Percentiles rank a stretch among this genome's conserved stretches.
Conservation (phyloP, 2,888 invertebrate genomes). For the Trichogramma evanescens region DNA sequence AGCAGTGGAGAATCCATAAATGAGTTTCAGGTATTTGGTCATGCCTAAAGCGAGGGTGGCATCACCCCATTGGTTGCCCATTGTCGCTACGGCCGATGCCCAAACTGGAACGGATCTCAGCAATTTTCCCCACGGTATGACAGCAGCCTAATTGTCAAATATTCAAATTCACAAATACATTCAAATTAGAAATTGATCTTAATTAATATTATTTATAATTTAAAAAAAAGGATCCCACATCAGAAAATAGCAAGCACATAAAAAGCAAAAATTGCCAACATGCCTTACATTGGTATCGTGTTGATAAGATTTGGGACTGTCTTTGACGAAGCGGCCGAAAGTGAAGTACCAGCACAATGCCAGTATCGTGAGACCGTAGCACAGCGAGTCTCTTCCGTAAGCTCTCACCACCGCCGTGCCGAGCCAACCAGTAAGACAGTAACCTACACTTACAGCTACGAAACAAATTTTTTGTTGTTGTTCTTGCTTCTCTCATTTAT, state of each 20-base stretch:
- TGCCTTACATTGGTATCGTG: slow-evolving; percentile 43
- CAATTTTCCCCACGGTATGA: slow-evolving; percentile 52
- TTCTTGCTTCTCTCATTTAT: not conserved
- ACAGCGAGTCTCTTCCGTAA: slow-evolving; percentile 52
- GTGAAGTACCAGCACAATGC: slow-evolving; percentile 53
- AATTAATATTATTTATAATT: not conserved
- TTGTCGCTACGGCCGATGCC: slow-evolving; percentile 55
- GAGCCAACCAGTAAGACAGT: slow-evolving; percentile 52
- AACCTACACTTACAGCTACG: slow-evolving; percentile 53
- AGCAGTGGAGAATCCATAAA: slow-evolving; percentile 55
- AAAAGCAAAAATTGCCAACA: slow-evolving; percentile 11
- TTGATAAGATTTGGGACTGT: slow-evolving; percentile 48
- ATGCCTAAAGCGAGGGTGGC: slow-evolving; percentile 55
- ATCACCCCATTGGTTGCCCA: slow-evolving; percentile 57
- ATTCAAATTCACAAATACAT: not conserved
- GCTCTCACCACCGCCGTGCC: slow-evolving; percentile 51
- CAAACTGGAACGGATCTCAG: slow-evolving; percentile 54
- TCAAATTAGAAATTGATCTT: not conserved
- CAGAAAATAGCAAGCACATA: not conserved
- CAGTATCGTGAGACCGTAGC: slow-evolving; percentile 49
- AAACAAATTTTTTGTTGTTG: not conserved
- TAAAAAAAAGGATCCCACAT: not conserved
- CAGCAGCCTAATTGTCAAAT: slow-evolving; percentile 35
- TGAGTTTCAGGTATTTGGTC: slow-evolving; percentile 54
- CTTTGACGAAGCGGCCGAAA: slow-evolving; percentile 54